These are phyloP conservation scores for Imbricaverruca yamaguchii DNA, from an alignment of 2,888 invertebrate genomes.

Conservation along the genomic window DNA sequence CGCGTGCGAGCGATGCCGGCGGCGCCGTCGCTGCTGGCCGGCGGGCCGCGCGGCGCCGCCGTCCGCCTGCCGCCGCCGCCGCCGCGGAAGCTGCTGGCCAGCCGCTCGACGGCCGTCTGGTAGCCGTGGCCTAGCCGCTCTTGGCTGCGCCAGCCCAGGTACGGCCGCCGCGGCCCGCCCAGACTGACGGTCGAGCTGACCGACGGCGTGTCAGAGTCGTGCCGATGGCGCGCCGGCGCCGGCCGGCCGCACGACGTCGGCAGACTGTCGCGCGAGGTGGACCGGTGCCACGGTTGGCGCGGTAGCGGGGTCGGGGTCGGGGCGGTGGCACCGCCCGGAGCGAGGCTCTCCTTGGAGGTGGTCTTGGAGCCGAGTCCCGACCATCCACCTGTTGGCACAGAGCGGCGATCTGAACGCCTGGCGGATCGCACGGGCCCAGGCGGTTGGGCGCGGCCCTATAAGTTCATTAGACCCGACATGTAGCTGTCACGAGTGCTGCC, in stretches of 20 bases:
- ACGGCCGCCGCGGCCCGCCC: constrained; percentile 23
- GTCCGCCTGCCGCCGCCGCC: constrained; percentile 27
- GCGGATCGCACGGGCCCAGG: no score
- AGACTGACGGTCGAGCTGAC: constrained; percentile 18
- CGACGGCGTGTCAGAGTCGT: no score
- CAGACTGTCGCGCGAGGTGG: background rate
- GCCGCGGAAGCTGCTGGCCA: constrained; percentile 40
- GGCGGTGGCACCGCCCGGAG: background rate
- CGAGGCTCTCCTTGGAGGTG: constrained; percentile 27
- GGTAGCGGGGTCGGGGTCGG: background rate
- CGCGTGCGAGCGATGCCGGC: constrained; percentile 11
- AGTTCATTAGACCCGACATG: no score
- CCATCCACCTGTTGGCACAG: background rate
- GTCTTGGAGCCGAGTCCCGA: constrained; percentile 26
- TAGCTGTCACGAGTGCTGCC: no score
- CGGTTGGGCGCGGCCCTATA: no score
- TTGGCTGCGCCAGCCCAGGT: constrained; percentile 24
- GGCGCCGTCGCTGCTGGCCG: background rate
- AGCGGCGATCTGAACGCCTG: no score
- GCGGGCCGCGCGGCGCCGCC: constrained; percentile 12
- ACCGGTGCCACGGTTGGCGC: background rate
- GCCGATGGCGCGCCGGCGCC: background rate
- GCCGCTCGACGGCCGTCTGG: constrained; percentile 21
- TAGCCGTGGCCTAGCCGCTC: constrained; percentile 29
- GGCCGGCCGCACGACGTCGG: background rate